Percentiles rank a stretch among this genome's conserved stretches.
These are phyloP conservation scores for Scaptomyza caliginosa DNA, from an alignment of 2,888 invertebrate species.

Conservation along the genomic window DNA sequence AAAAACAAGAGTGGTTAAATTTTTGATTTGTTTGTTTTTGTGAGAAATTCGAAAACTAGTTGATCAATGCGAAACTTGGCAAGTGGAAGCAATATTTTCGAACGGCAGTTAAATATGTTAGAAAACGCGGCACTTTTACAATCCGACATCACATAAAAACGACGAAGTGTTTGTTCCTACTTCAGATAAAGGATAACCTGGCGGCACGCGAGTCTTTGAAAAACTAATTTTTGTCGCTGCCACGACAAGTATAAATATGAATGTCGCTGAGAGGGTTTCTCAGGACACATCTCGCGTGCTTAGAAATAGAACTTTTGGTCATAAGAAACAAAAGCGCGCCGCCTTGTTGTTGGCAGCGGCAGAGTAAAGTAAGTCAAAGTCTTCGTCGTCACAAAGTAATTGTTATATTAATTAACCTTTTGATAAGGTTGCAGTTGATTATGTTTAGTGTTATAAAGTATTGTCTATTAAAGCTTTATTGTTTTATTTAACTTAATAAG, in stretches of 20 bases:
- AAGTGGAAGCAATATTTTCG: not conserved
- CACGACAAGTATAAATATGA: slow-evolving; percentile 83
- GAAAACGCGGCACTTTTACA: not conserved
- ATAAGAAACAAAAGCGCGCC: slow-evolving; percentile 20
- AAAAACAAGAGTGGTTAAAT: too few relatives aligned
- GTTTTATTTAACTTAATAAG: too few relatives aligned
- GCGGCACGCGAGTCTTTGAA: slow-evolving; percentile 81
- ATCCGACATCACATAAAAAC: not conserved
- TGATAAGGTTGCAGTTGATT: too few relatives aligned
- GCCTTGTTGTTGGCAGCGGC: slow-evolving; percentile 39
- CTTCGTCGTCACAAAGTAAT: slow-evolving; percentile 52
- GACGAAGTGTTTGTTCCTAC: not conserved
- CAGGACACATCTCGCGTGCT: slow-evolving; percentile 63
- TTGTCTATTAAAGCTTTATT: too few relatives aligned
- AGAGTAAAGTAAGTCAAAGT: slow-evolving; percentile 73
- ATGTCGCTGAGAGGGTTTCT: slow-evolving; percentile 69
- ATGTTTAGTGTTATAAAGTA: too few relatives aligned
- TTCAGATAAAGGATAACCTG: slow-evolving; percentile 64
- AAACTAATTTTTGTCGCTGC: slow-evolving; percentile 82
- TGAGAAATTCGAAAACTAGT: too few relatives aligned
- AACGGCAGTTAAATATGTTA: not conserved
- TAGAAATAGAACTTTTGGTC: slow-evolving; percentile 79
- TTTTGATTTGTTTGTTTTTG: too few relatives aligned
- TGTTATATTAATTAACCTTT: too few relatives aligned
- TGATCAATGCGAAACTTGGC: too few relatives aligned